Evolutionary conservation across 2,797 vertebrate species (phyloP).

Genomic region (Megalops cyprinoides): DNA sequence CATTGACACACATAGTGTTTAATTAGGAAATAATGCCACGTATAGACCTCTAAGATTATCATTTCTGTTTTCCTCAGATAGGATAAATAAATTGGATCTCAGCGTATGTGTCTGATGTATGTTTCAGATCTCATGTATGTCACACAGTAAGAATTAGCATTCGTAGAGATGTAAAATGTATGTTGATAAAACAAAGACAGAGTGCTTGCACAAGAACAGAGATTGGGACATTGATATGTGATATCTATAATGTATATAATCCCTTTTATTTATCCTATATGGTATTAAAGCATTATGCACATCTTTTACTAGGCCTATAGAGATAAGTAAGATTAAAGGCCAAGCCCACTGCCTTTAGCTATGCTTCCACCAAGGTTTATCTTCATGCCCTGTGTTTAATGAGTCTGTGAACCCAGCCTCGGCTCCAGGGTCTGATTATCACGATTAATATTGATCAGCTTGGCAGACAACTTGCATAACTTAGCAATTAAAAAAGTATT

Average conservation of each 20-base stretch:
- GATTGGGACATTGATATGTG: neutral
- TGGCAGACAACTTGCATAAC: constrained; percentile 2
- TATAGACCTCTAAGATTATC: too few relatives aligned
- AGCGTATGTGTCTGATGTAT: too few relatives aligned
- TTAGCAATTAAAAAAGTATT: neutral
- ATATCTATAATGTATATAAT: neutral
- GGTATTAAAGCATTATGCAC: neutral
- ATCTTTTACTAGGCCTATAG: neutral
- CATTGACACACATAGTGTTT: too few relatives aligned
- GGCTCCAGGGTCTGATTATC: neutral
- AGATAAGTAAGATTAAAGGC: constrained; percentile 17
- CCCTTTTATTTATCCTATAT: too few relatives aligned
- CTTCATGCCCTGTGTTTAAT: neutral
- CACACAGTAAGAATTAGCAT: too few relatives aligned
- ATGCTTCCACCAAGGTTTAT: neutral
- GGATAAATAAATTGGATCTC: too few relatives aligned
- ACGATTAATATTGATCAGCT: neutral
- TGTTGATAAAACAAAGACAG: too few relatives aligned
- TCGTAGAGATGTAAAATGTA: too few relatives aligned
- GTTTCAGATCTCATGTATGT: too few relatives aligned
- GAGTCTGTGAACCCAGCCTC: neutral
- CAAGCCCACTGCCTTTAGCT: neutral
- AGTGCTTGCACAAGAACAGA: neutral
- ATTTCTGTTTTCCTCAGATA: too few relatives aligned
- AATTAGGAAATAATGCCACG: too few relatives aligned